Base-by-base conservation (phyloP, 2,797 vertebrate species). In the Holocentrus rufus region DNA sequence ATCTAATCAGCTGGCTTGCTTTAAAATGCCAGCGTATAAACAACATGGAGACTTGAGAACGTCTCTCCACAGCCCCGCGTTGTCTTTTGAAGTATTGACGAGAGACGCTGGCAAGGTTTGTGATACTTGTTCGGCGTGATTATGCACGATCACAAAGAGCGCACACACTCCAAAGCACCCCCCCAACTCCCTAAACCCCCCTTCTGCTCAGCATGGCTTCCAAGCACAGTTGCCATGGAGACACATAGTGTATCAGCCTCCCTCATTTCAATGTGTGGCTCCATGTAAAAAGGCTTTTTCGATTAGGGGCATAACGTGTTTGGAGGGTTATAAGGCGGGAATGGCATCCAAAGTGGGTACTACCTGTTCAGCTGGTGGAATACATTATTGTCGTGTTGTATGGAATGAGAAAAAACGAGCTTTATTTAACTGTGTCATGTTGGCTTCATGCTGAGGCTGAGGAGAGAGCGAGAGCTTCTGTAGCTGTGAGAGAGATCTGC, bases 161-260 rank as follows among this genome's bases (percentile, higher is more conserved):
- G 2, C 57, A 65, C 65, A 15, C 25, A 50, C 74, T 76, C 72
- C 49, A 62, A 76, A 77, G 64, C 31, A 50, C 30, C 52, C 47
- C 58, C 18, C 54, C 8, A 25, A 7, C 13, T 6, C 17, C 54
- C 54, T 13, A 56, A 34, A 5, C 31, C 54, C 66, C 59, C 65
- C 53, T 9, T 7, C 64, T 22, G 76, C 8, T 67, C 46, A n/a
- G 11, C 79, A 13, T 9, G 65, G 79, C 76, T 87, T 80, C 44
- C 18, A 69, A 83, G 74, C 61, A 15, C 1, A 0, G 91, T 92
- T 90, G 67, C 91, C 91, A 93, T 89, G 89, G 91, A 82, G 76
- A 93, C 81, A n/a, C 70, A 39, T 56, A 80, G 82, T 80, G 70
- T 80, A 87, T 59, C 69, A 77, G 84, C 49, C 69, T 57, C 77